Evolutionary conservation across 1,140 invertebrate genomes (phyloP).

Genomic region (honey bee (Apis mellifera)): Amel_HAv3.1 CM009941.2:14610501-14611000

Average conservation of each 20-base stretch:
- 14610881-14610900: background rate
- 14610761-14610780: conserved; percentile 5
- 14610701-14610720: background rate
- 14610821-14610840: background rate
- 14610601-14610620: conserved; percentile 32
- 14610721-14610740: conserved; percentile 33
- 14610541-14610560: background rate
- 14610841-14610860: background rate
- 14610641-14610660: background rate
- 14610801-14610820: background rate
- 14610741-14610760: conserved; percentile 11
- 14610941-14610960: no score
- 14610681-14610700: background rate
- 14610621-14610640: background rate
- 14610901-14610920: background rate
- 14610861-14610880: background rate
- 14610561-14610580: conserved; percentile 37
- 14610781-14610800: background rate
- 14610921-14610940: no score
- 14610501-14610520: no score
- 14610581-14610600: background rate
- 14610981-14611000: no score
- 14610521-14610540: background rate
- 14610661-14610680: background rate
- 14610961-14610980: no score